A percentile compares a stretch with the other conserved stretches of the same genome.
Conservation (phyloP, 2,888 invertebrate genomes). For the Leptinotarsa rubiginosa region DNA sequence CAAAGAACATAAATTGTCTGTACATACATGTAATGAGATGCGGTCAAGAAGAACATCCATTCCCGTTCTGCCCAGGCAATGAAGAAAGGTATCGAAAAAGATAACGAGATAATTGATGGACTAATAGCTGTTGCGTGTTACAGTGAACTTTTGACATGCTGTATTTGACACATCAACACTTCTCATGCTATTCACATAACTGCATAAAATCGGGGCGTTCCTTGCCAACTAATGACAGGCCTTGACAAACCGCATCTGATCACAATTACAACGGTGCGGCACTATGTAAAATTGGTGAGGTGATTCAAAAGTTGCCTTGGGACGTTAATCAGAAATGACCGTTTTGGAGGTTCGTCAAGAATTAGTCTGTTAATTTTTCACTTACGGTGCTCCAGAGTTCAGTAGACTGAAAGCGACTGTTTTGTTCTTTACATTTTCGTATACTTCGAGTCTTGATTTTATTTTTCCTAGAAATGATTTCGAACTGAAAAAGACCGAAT, state of each 20-base stretch:
- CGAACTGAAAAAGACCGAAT: too few species aligned
- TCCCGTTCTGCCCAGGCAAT: constrained; percentile 5
- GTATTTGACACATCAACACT: constrained; percentile 60
- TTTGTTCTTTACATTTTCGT: too few species aligned
- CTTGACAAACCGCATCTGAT: constrained; percentile 51
- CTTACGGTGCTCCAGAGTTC: neutral
- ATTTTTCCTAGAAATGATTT: too few species aligned
- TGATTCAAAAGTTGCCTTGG: constrained; percentile 10
- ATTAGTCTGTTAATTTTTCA: neutral
- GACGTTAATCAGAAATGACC: neutral
- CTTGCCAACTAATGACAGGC: constrained; percentile 59
- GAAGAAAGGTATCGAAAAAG: constrained; percentile 33
- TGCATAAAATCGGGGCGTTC: constrained; percentile 60
- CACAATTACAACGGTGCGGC: constrained; percentile 46
- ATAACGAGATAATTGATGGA: constrained; percentile 47
- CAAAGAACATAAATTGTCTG: neutral
- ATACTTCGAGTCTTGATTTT: too few species aligned
- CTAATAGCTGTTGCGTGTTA: constrained; percentile 52
- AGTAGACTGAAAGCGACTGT: too few species aligned
- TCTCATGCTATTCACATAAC: constrained; percentile 57
- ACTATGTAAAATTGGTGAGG: constrained; percentile 10
- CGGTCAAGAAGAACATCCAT: constrained; percentile 1
- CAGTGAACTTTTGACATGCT: constrained; percentile 55
- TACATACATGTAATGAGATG: neutral
- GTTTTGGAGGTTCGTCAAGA: neutral